Evolutionary conservation across 2,888 invertebrate genomes (phyloP), one percentile per base, ranked within the genome.

Genomic region (Erpobdella octoculata): DNA sequence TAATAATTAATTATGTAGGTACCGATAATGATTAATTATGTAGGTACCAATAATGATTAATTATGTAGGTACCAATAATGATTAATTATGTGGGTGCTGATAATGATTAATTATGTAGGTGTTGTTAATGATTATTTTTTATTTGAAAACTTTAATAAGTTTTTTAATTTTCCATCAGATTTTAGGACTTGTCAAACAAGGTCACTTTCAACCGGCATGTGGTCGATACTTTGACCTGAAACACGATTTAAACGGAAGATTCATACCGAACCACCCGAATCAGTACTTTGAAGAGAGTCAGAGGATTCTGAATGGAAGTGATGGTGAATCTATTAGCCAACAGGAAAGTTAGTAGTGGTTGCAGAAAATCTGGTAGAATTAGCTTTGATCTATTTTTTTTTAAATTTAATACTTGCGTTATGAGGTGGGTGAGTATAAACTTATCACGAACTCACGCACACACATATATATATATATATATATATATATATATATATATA

Each of bases 151-250:
- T n/a, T n/a, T n/a, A n/a, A n/a, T n/a, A n/a, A n/a, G n/a, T n/a
- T n/a, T n/a, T n/a, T n/a, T 21, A 1, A 37, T n/a, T 12, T 31
- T 2, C 6, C 59, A 59, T 64, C 72, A 91, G 80, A 88, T 94
- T 37, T 83, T 88, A 76, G 88, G 89, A 48, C 86, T 89, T 75
- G 88, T 89, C 0, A 88, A 88, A 74, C 89, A 88, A 74, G 89
- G 90, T 0, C 92, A 93, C 80, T 94, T 88, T 80, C 91, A 92
- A 83, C 86, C 93, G 74, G 94, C 95, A 0, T 96, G 96, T 83
- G 89, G 89, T 58, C 89, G 89, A 80, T 92, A 91, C 82, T 94
- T 84, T 77, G 81, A 92, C 84, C 75, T 79, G 5, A 78, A 77
- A 2, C 69, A 69, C 36, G 62, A 78, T 21, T 77, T 79, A 21